Base-by-base conservation (phyloP, 2,113 vertebrate genomes). In the Laticauda colubrina region DNA sequence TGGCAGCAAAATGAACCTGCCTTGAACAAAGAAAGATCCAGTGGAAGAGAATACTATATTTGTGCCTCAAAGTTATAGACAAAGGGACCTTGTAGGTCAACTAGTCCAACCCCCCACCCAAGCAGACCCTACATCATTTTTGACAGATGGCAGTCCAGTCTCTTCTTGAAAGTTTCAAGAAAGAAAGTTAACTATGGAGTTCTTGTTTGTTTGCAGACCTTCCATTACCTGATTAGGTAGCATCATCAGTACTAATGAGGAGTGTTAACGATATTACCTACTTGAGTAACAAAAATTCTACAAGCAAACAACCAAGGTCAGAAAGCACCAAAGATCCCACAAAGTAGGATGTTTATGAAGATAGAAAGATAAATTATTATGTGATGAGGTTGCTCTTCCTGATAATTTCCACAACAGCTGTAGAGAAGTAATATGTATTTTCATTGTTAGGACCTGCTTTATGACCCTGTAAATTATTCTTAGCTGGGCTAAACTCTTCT, bases 401-500 rank as follows among this genome's bases (percentile, higher is more conserved):
- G 95, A 94, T 88, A 91, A 94, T 95, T 95, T 85, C 92, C 20
- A 34, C 81, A 20, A 93, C 0, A 45, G 89, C 94, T 95, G 21
- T 81, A 91, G 24, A 1, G 88, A 87, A 90, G 23, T 56, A 91
- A 96, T 21, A 23, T 3, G 51, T 0, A 1, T 85, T 43, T 92
- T 95, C 92, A 91, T 57, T 61, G 88, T 93, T 48, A 69, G 92
- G 93, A 96, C 94, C 64, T 87, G 55, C 92, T 94, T 94, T 39
- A 8, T 92, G 94, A 95, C 0, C 88, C 92, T 91, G 91, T 69
- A 94, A 95, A 89, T 92, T 94, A 91, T 95, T 95, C 64, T 93
- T 91, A 93, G 61, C 43, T 14, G 94, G 95, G 91, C 94, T 51
- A 59, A 94, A 18, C 3, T 1, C 0, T 91, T 94, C 57, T 48